Percentiles rank a stretch among this genome's conserved stretches.
Conservation (phyloP, 2,888 invertebrate species). For the Listrodromus nycthemerus region DNA sequence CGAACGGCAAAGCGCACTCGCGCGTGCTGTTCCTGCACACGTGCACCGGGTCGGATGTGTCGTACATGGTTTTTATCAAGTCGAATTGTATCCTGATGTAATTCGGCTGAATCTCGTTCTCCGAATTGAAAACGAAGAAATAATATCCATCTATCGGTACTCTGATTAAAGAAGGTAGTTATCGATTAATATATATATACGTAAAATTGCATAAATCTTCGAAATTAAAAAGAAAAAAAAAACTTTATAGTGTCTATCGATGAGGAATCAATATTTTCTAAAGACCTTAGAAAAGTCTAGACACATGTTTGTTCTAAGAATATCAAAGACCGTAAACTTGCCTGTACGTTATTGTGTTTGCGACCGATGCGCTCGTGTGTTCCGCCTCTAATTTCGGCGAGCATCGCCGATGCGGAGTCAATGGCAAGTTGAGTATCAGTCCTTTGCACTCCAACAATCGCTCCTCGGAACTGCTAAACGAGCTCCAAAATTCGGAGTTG, state of each 20-base stretch:
- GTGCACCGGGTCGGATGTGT: slow-evolving; percentile 87
- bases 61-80: slow-evolving; percentile 89
- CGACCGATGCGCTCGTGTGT: slow-evolving; percentile 85
- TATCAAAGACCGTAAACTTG: slow-evolving; percentile 76
- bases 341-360: slow-evolving; percentile 90
- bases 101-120: slow-evolving; percentile 91
- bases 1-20: slow-evolving; percentile 88
- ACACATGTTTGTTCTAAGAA: not conserved
- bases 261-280: not conserved
- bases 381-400: slow-evolving; percentile 83
- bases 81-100: slow-evolving; percentile 89
- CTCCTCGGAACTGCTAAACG: slow-evolving; percentile 93
- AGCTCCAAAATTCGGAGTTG: slow-evolving; percentile 92
- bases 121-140: slow-evolving; percentile 93
- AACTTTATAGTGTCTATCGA: not conserved
- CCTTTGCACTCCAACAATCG: slow-evolving; percentile 91
- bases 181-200: not conserved
- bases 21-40: slow-evolving; percentile 88
- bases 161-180: slow-evolving; percentile 80
- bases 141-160: slow-evolving; percentile 92
- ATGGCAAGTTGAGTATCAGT: slow-evolving; percentile 89
- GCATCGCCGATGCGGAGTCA: slow-evolving; percentile 88
- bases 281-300: not conserved
- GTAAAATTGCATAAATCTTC: not conserved
- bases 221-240: not conserved